Percentiles rank a stretch among this genome's conserved stretches.
Conservation (phyloP, 2,888 invertebrate genomes). For the Andrena dorsata region DNA sequence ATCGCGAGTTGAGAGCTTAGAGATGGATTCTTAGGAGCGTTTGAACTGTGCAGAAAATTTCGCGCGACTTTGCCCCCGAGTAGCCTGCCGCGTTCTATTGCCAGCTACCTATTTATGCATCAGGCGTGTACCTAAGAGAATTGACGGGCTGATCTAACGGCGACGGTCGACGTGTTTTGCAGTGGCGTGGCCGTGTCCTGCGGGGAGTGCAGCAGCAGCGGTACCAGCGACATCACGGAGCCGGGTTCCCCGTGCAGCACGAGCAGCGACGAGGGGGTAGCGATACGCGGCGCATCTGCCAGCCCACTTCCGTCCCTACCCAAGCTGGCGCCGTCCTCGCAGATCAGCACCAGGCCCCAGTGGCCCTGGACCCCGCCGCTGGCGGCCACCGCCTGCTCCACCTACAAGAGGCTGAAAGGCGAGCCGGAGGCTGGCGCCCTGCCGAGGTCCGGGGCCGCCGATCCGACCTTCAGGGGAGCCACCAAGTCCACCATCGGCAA, state of each 20-base stretch:
- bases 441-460: conserved; percentile 80
- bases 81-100: background rate
- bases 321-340: conserved; percentile 81
- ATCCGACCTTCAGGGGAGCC: conserved; percentile 75
- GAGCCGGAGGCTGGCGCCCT: conserved; percentile 83
- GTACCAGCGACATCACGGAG: conserved; percentile 93
- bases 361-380: conserved; percentile 84
- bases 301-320: conserved; percentile 78
- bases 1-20: too few species aligned
- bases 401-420: conserved; percentile 82
- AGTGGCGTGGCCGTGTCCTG: conserved; percentile 94
- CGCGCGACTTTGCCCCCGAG: too few species aligned
- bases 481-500: conserved; percentile 64
- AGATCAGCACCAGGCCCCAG: conserved; percentile 81
- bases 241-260: conserved; percentile 94
- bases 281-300: conserved; percentile 76
- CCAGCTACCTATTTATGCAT: background rate
- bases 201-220: conserved; percentile 88
- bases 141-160: background rate
- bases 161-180: conserved; percentile 75
- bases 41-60: too few species aligned
- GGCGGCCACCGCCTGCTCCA: conserved; percentile 82
- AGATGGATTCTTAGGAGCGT: too few species aligned
- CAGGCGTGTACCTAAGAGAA: too few species aligned
- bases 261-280: conserved; percentile 87